A percentile compares a stretch with the other conserved stretches of the same genome.
Conservation (phyloP, 37 sponge, comb jelly and placozoan genomes). For the Hexactinellida sp. region DNA sequence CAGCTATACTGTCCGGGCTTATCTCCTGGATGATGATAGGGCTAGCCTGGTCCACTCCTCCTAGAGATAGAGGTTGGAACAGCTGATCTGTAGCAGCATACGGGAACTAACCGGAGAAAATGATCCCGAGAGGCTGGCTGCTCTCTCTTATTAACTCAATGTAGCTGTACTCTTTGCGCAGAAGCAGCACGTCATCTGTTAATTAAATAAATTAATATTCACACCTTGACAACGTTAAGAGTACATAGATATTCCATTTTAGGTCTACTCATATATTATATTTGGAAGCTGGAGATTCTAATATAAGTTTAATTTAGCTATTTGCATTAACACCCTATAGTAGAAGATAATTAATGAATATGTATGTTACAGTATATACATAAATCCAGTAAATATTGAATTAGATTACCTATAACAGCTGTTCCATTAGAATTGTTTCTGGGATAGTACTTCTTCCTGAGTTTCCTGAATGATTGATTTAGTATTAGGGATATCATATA, state of each 20-base stretch:
- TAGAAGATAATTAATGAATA: too few species aligned
- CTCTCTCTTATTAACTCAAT: not conserved
- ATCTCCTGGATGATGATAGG: not conserved
- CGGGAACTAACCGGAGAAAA: not conserved
- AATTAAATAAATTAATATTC: not conserved
- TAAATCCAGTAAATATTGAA: too few species aligned
- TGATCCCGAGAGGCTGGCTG: not conserved
- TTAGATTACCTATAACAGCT: not conserved
- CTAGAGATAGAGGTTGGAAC: not conserved
- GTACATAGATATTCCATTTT: too few species aligned
- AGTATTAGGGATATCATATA: too few species aligned
- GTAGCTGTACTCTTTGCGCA: not conserved
- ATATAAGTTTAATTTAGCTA: too few species aligned
- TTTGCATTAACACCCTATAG: too few species aligned
- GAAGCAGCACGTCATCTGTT: not conserved
- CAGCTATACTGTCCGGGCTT: conserved; percentile 11
- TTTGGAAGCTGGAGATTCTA: too few species aligned
- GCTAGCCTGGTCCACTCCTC: not conserved
- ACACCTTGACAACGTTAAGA: too few species aligned
- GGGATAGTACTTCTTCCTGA: not conserved
- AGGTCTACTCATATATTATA: too few species aligned
- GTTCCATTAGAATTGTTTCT: not conserved
- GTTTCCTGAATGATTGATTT: not conserved
- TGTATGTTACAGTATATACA: too few species aligned
- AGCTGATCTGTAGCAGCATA: not conserved